phyloP scores from a whole-genome alignment of 2,888 invertebrate genomes.

The Napeogenes inachia region DNA sequence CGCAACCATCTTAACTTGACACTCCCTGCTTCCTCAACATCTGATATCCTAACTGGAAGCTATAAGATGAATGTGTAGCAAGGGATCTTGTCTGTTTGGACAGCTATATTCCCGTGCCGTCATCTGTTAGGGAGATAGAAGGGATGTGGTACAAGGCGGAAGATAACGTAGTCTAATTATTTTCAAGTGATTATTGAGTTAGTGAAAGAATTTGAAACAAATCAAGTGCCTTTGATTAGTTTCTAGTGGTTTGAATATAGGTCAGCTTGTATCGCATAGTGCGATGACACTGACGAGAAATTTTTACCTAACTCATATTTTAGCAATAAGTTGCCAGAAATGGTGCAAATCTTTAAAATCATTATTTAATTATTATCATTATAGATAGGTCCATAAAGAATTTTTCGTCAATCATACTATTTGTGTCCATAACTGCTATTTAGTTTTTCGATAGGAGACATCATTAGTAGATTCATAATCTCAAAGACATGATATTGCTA shows the following conservation, averaged over 20 bases:
- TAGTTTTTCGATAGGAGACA: no score
- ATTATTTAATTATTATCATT: no score
- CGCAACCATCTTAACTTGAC: constrained; percentile 32
- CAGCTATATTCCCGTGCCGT: constrained; percentile 52
- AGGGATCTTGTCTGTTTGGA: constrained; percentile 47
- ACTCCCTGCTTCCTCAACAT: constrained; percentile 18
- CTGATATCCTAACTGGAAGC: constrained; percentile 27
- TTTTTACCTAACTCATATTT: not conserved
- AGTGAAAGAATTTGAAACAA: not conserved
- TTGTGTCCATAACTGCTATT: no score
- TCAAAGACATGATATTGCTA: no score
- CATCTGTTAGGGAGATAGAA: constrained; percentile 41
- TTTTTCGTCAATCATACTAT: no score
- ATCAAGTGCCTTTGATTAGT: constrained; percentile 5
- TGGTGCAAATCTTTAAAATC: no score
- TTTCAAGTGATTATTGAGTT: constrained; percentile 10
- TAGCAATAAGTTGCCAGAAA: not conserved
- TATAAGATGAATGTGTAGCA: constrained; percentile 44
- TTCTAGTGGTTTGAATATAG: constrained; percentile 5
- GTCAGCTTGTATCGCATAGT: not conserved
- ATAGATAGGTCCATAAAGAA: no score
- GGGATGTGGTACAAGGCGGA: constrained; percentile 35
- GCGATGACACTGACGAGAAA: not conserved
- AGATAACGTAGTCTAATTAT: constrained; percentile 17
- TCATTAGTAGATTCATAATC: no score